Conservation (phyloP, 2,888 invertebrate genomes). For the Eupeodes luniger region DNA sequence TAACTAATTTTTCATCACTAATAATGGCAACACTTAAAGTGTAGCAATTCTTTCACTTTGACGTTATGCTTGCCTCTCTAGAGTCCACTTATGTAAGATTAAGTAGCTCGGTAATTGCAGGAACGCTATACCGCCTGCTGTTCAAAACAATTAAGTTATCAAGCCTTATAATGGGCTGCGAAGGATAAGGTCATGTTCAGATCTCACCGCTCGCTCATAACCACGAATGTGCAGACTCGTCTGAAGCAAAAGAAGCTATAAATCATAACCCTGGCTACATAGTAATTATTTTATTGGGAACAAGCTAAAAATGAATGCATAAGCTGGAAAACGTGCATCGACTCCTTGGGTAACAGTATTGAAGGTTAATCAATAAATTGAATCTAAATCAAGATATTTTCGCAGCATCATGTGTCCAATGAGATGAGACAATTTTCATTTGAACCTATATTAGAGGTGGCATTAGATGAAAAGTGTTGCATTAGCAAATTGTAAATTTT, state of each 20-base stretch:
- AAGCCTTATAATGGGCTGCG: slow-evolving; percentile 55
- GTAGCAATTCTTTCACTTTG: slow-evolving; percentile 34
- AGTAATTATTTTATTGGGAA: background rate
- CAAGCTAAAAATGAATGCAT: background rate
- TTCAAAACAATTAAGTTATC: slow-evolving; percentile 70
- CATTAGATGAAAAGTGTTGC: slow-evolving; percentile 38
- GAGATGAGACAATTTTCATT: slow-evolving; percentile 33
- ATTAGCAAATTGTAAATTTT: slow-evolving; percentile 6
- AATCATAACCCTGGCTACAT: slow-evolving; percentile 53
- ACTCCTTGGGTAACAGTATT: background rate
- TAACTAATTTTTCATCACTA: slow-evolving; percentile 54
- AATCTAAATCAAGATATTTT: background rate
- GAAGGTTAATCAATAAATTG: slow-evolving; percentile 53
- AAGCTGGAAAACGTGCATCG: background rate
- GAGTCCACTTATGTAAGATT: slow-evolving; percentile 36
- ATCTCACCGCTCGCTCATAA: background rate
- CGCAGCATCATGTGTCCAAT: slow-evolving; percentile 15
- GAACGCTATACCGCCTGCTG: slow-evolving; percentile 24
- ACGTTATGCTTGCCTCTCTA: slow-evolving; percentile 1
- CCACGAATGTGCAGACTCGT: background rate
- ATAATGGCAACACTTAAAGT: slow-evolving; percentile 59
- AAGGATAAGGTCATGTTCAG: slow-evolving; percentile 38
- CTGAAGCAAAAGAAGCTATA: slow-evolving; percentile 28
- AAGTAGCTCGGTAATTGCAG: slow-evolving; percentile 41
- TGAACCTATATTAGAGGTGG: background rate